Base-by-base conservation (phyloP, 64 coral and sea anemone species). In the Porites lutea region DNA sequence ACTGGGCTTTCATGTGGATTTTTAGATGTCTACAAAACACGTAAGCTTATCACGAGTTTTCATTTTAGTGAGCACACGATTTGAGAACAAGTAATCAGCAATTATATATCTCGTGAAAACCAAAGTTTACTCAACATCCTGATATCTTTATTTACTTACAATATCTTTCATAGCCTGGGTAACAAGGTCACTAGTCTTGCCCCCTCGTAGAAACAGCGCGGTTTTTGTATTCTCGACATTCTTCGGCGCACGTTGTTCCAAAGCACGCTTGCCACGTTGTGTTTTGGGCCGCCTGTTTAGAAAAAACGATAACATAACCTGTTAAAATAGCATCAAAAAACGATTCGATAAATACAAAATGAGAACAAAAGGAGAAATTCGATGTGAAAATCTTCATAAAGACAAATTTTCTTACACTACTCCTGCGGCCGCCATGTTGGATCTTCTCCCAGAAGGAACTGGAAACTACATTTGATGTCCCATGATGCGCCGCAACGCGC, bases 141-240 rank as follows among this genome's bases (percentile, higher is more conserved):
- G 10, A 71, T 67, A 88, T 8, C 13, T 47, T 2, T 45, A 13
- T 13, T 53, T 64, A 89, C 96, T 82, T 86, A 98, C 96, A 37
- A 98, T 58, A 79, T 98, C 96, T 68, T 98, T 98, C 79, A 98
- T 20, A 53, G 93, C 60, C 72, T 95, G 94, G n/a, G 94, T 98
- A 1, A 98, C 97, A 18, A 91, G 15, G 59, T 98, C 94, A 64
- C 97, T 98, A 5, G 97, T 98, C 67, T 62, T 84, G 88, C 97
- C 97, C 60, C 97, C 97, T 13, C 97, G 93, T 46, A 98, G 83
- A 44, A 98, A 98, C 83, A 98, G 78, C 14, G 97, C 88, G 75
- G 66, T 75, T 90, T 98, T 98, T 22, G 91, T 96, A 76, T 98
- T 98, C 68, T 98, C 97, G 8, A 98, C 53, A 16, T 54, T 27